Percentiles rank a stretch among this genome's conserved stretches.
Evolutionary conservation across 2,888 invertebrate genomes (phyloP).

Genomic region (Drosophila siamana): DNA sequence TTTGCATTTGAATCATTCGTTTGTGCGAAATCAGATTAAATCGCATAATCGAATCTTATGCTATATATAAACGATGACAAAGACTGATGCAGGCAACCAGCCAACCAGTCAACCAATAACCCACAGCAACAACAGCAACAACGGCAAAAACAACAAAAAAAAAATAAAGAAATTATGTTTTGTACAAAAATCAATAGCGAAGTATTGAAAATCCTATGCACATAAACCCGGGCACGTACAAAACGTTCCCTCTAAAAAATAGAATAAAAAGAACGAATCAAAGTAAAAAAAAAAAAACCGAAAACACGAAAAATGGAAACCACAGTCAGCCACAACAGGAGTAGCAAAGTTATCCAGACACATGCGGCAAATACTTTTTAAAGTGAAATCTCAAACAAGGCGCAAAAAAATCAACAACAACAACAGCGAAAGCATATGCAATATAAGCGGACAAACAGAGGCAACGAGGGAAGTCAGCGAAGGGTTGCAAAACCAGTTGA

Average conservation of each 20-base stretch:
- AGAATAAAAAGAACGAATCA: constrained; percentile 42
- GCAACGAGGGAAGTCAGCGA: constrained; percentile 59
- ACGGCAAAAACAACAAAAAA: constrained; percentile 37
- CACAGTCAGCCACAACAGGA: constrained; percentile 73
- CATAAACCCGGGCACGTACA: constrained; percentile 75
- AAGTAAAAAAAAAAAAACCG: constrained; percentile 22
- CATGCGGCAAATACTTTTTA: constrained; percentile 81
- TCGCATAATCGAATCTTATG: constrained; percentile 80
- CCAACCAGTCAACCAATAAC: constrained; percentile 48
- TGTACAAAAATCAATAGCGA: constrained; percentile 79
- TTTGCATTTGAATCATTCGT: constrained; percentile 80
- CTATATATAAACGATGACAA: constrained; percentile 77
- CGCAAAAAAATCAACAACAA: constrained; percentile 24
- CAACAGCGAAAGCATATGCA: constrained; percentile 1
- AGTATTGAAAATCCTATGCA: constrained; percentile 79
- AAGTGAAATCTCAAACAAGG: constrained; percentile 76
- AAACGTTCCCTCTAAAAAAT: constrained; percentile 66
- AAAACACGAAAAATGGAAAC: constrained; percentile 44
- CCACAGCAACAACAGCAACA: constrained; percentile 53
- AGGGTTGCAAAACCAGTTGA: constrained; percentile 72
- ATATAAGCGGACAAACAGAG: not conserved
- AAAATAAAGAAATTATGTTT: constrained; percentile 71
- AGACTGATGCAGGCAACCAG: constrained; percentile 71
- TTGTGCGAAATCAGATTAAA: constrained; percentile 81
- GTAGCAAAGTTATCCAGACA: constrained; percentile 75